A percentile compares a stretch with the other conserved stretches of the same genome.
Conservation (phyloP, 2,888 invertebrate species). For the Nebria brevicollis region DNA sequence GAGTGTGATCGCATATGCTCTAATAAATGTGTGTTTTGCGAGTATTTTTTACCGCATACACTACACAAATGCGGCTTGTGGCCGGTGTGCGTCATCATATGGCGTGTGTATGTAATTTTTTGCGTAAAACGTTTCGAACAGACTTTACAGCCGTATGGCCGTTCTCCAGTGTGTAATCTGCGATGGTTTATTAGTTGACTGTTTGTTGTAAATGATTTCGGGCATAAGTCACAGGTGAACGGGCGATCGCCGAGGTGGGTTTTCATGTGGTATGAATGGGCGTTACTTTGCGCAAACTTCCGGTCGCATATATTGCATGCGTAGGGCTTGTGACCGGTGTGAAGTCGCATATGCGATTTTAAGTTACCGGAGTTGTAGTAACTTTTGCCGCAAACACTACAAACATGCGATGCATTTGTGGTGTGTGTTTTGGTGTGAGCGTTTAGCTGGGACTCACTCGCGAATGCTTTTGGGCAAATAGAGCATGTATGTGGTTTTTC, state of each 20-base stretch:
- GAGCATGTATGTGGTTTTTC: conserved; percentile 51
- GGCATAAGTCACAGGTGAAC: conserved; percentile 50
- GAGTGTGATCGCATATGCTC: conserved; percentile 55
- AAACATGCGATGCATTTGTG: conserved; percentile 49
- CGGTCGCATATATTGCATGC: conserved; percentile 54
- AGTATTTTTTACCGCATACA: conserved; percentile 54
- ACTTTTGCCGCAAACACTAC: conserved; percentile 54
- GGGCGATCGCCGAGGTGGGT: conserved; percentile 51
- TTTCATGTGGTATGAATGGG: conserved; percentile 52
- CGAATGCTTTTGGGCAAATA: conserved; percentile 53
- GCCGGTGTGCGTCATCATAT: conserved; percentile 54
- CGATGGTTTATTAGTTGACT: conserved; percentile 54
- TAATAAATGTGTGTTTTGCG: conserved; percentile 52
- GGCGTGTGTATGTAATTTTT: conserved; percentile 48
- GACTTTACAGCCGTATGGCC: conserved; percentile 57
- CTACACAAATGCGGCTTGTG: conserved; percentile 53
- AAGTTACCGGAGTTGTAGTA: conserved; percentile 53
- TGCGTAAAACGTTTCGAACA: conserved; percentile 54
- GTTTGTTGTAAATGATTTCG: conserved; percentile 52
- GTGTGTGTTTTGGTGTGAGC: conserved; percentile 53
- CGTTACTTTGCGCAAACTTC: conserved; percentile 54
- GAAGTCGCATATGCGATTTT: conserved; percentile 44
- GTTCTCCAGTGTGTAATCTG: conserved; percentile 55
- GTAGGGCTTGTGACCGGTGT: conserved; percentile 53
- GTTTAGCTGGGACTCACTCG: conserved; percentile 51